phyloP scores from a whole-genome alignment of 2,797 vertebrate species.

The Triplophysa yarkandensis region DNA sequence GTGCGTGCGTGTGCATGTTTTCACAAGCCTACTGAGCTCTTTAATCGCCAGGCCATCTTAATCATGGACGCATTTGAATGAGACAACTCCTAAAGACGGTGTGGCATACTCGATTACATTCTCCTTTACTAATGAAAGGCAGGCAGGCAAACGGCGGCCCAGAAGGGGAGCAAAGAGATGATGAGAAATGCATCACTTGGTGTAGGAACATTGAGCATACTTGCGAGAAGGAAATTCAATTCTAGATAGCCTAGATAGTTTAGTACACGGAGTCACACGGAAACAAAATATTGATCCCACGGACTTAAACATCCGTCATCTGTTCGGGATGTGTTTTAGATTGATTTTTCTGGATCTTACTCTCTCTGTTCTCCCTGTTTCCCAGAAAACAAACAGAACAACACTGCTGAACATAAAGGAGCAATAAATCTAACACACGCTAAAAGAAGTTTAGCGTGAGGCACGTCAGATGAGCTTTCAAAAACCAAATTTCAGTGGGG shows the following conservation, averaged over 20 bases:
- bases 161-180: slow-evolving; percentile 30
- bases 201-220: slow-evolving; percentile 11
- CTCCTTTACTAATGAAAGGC: slow-evolving; percentile 38
- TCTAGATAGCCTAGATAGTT: slow-evolving; percentile 29
- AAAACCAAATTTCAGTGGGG: slow-evolving; percentile 56
- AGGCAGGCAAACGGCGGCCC: slow-evolving; percentile 43
- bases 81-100: slow-evolving; percentile 64
- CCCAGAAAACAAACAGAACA: slow-evolving; percentile 45
- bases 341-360: slow-evolving; percentile 31
- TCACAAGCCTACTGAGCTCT: slow-evolving; percentile 55
- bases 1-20: slow-evolving; percentile 51
- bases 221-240: slow-evolving; percentile 2
- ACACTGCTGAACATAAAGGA: slow-evolving; percentile 25
- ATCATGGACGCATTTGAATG: slow-evolving; percentile 64
- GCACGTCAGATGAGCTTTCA: slow-evolving; percentile 51
- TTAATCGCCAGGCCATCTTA: slow-evolving; percentile 63
- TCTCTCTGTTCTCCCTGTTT: slow-evolving; percentile 7
- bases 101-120: slow-evolving; percentile 63
- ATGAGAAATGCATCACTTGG: slow-evolving; percentile 23
- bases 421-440: slow-evolving; percentile 49
- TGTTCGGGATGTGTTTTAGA: slow-evolving; percentile 39
- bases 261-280: slow-evolving; percentile 12
- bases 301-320: slow-evolving; percentile 29
- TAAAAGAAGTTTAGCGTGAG: slow-evolving; percentile 41
- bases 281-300: slow-evolving; percentile 25